Evolutionary conservation across 2,888 invertebrate genomes (phyloP).

Genomic region (Ypsolopha scabrella): DNA sequence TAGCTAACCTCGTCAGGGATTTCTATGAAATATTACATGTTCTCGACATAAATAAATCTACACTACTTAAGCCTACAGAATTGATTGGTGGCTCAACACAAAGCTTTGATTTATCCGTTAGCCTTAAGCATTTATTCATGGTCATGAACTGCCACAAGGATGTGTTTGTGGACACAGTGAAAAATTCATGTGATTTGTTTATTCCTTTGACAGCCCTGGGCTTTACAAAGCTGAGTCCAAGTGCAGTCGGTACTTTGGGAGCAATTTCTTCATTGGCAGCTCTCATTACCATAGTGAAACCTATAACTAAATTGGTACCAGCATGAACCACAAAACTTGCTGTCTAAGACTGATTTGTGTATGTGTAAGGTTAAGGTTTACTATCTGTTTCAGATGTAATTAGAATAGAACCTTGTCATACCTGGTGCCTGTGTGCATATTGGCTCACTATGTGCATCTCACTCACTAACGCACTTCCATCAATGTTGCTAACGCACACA

Average conservation of each 20-base stretch:
- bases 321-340: slow-evolving; percentile 24
- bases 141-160: slow-evolving; percentile 65
- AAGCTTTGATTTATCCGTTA: slow-evolving; percentile 27
- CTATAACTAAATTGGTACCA: slow-evolving; percentile 81
- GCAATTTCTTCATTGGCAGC: slow-evolving; percentile 86
- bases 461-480: no score
- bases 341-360: background rate
- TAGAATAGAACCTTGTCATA: no score
- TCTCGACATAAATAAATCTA: slow-evolving; percentile 58
- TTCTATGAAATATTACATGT: slow-evolving; percentile 83
- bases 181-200: slow-evolving; percentile 89
- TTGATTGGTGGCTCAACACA: slow-evolving; percentile 33
- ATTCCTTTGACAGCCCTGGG: slow-evolving; percentile 88
- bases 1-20: slow-evolving; percentile 84
- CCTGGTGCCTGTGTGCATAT: no score
- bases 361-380: background rate
- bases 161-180: slow-evolving; percentile 84
- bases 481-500: no score
- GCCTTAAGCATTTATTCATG: slow-evolving; percentile 33
- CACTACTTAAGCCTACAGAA: slow-evolving; percentile 51
- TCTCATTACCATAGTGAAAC: slow-evolving; percentile 79
- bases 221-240: slow-evolving; percentile 81
- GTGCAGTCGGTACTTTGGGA: slow-evolving; percentile 82
- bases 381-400: no score
- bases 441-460: no score